Percentiles rank a stretch among this genome's conserved stretches.
Evolutionary conservation across 2,797 vertebrate genomes (phyloP).

Genomic region (Pampus argenteus): DNA sequence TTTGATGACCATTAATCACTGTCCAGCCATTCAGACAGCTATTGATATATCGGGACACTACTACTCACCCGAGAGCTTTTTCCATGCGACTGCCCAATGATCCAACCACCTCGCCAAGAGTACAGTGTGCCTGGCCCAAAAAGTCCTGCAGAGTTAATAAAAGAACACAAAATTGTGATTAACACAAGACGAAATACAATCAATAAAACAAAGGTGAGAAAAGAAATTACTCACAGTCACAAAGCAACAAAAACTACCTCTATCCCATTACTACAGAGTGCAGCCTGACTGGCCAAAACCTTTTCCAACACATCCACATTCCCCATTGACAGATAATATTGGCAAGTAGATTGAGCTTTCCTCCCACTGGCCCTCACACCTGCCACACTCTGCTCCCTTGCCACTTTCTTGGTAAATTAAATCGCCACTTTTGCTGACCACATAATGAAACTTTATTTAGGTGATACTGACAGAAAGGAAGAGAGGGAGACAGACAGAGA

Average conservation of each 20-base stretch:
- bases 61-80: constrained; percentile 93
- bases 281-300: background rate
- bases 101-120: constrained; percentile 96
- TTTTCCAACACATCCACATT: constrained; percentile 35
- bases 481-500: too few species aligned
- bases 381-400: constrained; percentile 39
- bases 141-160: constrained; percentile 88
- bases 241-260: background rate
- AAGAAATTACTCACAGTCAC: background rate
- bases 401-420: constrained; percentile 50
- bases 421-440: constrained; percentile 23
- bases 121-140: constrained; percentile 94
- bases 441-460: constrained; percentile 35
- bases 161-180: background rate
- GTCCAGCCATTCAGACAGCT: constrained; percentile 5
- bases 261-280: background rate
- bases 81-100: constrained; percentile 93
- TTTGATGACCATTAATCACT: constrained; percentile 10
- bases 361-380: constrained; percentile 54
- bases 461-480: constrained; percentile 14
- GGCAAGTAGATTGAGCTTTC: constrained; percentile 40
- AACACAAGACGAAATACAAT: background rate
- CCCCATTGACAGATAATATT: constrained; percentile 47
- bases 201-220: constrained; percentile 6
- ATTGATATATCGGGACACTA: background rate